Evolutionary conservation across 2,113 vertebrate species (phyloP), one percentile per base, ranked within the genome.

Genomic region (Aix galericulata): DNA sequence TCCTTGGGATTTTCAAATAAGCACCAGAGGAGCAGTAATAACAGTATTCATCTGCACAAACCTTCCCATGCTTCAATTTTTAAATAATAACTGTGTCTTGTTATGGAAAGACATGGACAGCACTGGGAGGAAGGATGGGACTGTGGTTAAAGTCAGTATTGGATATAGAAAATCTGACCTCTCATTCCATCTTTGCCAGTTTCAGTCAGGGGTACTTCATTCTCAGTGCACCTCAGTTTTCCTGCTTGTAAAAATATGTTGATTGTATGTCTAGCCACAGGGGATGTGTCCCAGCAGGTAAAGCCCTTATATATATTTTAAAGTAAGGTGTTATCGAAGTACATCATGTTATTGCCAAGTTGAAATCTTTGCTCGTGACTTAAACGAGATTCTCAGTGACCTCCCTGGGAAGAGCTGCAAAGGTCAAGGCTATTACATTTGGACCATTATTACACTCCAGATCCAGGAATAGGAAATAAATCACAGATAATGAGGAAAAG

Each of bases 391-490:
- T 89, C 80, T 81, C 80, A 0, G 1, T 86, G 89, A 96, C 93
- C 88, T 96, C 76, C 22, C 64, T 53, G 85, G 85, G 93, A 95
- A 93, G 69, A 94, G 64, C 93, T 95, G 82, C 92, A 95, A 93
- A 96, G 94, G 96, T 95, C 95, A 92, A 93, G 92, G 90, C 95
- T 91, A 94, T 93, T 96, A 94, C 79, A 68, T 95, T 88, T 94
- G 80, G 82, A 66, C 76, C 73, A 93, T 95, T 93, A 97, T 97
- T 96, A 94, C 90, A 64, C 86, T 86, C 72, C 60, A 67, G 92
- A 82, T 68, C 58, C 53, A 81, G 88, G 64, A 90, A 81, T 83
- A 93, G 56, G 90, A 88, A 91, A 94, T 90, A 95, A 95, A 95
- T 96, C 93, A 93, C 12, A 53, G 82, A 90, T 95, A 96, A 97